A percentile compares a stretch with the other conserved stretches of the same genome.
phyloP scores from a whole-genome alignment of 1,140 invertebrate genomes.

The Calliopsis andreniformis region DNA sequence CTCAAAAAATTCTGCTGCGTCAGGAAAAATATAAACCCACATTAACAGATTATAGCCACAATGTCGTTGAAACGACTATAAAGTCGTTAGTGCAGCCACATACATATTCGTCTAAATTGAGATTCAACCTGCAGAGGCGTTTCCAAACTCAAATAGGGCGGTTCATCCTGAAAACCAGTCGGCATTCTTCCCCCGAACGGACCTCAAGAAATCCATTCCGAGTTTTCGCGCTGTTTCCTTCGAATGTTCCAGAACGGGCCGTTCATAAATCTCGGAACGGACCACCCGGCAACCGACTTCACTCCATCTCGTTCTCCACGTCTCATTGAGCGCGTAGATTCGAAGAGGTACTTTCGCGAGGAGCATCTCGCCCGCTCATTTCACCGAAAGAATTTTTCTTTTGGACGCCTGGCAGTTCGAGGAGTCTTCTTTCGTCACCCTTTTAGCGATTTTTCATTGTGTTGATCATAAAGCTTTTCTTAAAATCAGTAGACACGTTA shows the following conservation, averaged over 20 bases:
- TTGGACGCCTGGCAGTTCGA: slow-evolving; percentile 3
- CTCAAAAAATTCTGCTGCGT: too few relatives aligned
- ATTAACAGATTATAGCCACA: neutral
- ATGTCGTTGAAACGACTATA: neutral
- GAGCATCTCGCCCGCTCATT: slow-evolving; percentile 23
- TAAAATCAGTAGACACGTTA: slow-evolving; percentile 7
- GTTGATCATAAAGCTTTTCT: slow-evolving; percentile 33
- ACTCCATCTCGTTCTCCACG: slow-evolving; percentile 61
- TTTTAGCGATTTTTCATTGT: slow-evolving; percentile 46
- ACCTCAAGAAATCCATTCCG: slow-evolving; percentile 21
- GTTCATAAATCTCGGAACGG: slow-evolving; percentile 65
- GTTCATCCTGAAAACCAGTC: slow-evolving; percentile 28
- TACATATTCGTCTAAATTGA: slow-evolving; percentile 28
- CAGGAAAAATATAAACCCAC: too few relatives aligned
- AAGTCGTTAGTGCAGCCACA: neutral
- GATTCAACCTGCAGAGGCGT: slow-evolving; percentile 3
- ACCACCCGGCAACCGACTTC: slow-evolving; percentile 63
- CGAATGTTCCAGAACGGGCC: slow-evolving; percentile 64
- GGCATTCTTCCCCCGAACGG: slow-evolving; percentile 38
- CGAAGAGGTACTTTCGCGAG: slow-evolving; percentile 46
- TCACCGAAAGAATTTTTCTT: slow-evolving; percentile 48
- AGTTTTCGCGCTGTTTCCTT: slow-evolving; percentile 63
- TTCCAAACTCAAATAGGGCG: neutral
- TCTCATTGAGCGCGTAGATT: slow-evolving; percentile 62
- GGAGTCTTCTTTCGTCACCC: slow-evolving; percentile 40